Evolutionary conservation across 2,888 invertebrate genomes (phyloP), one percentile per base, ranked within the genome.

Genomic region (Sphecodes monilicornis): DNA sequence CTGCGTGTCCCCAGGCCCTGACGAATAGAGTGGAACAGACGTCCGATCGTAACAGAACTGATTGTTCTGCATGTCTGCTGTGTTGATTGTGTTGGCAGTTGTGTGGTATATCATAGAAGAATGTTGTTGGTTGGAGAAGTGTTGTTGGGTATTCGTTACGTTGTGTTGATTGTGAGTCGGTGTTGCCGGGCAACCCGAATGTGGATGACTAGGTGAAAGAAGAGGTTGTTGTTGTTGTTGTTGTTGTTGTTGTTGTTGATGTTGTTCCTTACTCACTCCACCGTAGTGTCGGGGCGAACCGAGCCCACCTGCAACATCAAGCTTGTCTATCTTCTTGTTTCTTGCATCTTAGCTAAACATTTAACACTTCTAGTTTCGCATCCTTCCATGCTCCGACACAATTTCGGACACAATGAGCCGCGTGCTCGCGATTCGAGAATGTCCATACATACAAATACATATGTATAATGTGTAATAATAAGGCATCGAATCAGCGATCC

Each of bases 41-140:
- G 95, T 94, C 95, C 96, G 96, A 95, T 96, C 96, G 95, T 96
- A 96, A 95, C 96, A 96, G 95, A 96, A 96, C 95, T 96, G 96
- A 95, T 95, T 95, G 92, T 95, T 95, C 95, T 95, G 95, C 94
- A 95, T 95, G 92, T 95, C 95, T 94, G 95, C 95, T 94, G 94
- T 95, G 95, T 92, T 93, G 93, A 93, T 93, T 91, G 92, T 94
- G 92, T 94, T 95, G 93, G 94, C 94, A 93, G 93, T 94, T 93
- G 93, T 93, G 93, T 94, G 94, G 93, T 94, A 95, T 93, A 95
- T 91, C 94, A 94, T 94, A 90, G 95, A 93, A 90, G 93, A 93
- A 92, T 94, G 94, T 93, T 94, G 94, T 91, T 93, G 93, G 86
- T 93, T 93, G 89, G 92, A 90, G 90, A 92, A 93, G 90, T 93